Conservation (phyloP, 2,797 vertebrate genomes). For the Sebastes ruberrimus region DNA sequence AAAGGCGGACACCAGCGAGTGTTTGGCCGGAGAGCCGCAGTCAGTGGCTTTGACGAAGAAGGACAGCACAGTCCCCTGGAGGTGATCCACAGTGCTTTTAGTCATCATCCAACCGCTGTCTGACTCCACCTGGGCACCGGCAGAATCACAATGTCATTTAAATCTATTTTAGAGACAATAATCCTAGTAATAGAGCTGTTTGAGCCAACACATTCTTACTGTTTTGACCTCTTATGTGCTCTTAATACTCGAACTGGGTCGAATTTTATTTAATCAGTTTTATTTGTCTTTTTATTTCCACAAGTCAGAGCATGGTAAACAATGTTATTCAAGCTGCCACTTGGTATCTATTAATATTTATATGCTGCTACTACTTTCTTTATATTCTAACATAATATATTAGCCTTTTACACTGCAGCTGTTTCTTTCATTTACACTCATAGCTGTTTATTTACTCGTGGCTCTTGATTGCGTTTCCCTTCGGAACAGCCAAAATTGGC, state of each 20-base stretch:
- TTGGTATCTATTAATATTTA: background rate
- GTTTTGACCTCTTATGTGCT: background rate
- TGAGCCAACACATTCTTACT: background rate
- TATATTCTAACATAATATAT: background rate
- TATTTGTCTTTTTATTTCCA: background rate
- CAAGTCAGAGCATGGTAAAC: background rate
- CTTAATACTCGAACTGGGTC: background rate
- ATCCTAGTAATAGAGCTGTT: too few relatives aligned
- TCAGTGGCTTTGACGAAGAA: conserved; percentile 96
- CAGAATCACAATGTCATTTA: background rate
- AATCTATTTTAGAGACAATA: background rate
- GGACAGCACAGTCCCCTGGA: conserved; percentile 92
- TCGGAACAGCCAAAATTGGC: background rate
- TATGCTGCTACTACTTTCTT: background rate
- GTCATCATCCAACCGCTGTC: conserved; percentile 94
- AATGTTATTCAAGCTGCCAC: background rate
- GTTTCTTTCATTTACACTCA: background rate
- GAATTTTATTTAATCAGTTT: background rate
- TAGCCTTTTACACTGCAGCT: background rate
- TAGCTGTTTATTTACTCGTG: background rate
- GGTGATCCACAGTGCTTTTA: conserved; percentile 90
- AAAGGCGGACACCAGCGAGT: conserved; percentile 91
- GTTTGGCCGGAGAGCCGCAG: conserved; percentile 89
- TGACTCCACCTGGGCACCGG: conserved; percentile 81
- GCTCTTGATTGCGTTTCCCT: background rate